These are phyloP conservation scores for Aelia acuminata DNA, from an alignment of 2,888 invertebrate species.

Conservation along the genomic window DNA sequence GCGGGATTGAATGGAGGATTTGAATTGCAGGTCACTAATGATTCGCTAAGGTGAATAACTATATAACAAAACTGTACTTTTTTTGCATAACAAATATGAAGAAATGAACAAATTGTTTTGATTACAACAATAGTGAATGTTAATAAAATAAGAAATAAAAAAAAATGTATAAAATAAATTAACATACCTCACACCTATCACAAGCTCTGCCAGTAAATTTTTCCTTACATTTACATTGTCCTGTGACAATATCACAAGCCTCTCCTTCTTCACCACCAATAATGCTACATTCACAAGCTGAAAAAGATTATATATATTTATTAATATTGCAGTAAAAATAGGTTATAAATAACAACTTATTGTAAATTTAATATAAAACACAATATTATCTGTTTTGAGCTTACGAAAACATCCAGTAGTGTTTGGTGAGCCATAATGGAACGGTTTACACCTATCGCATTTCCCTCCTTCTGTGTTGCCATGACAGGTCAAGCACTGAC, in stretches of 20 bases:
- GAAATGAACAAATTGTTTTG: too few relatives aligned
- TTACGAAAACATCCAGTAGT: slow-evolving; percentile 76
- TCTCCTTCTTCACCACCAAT: slow-evolving; percentile 78
- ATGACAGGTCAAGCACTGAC: slow-evolving; percentile 88
- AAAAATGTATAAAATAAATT: neutral
- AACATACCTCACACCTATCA: slow-evolving; percentile 74
- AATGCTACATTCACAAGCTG: slow-evolving; percentile 83
- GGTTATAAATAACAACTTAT: neutral
- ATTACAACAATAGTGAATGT: too few relatives aligned
- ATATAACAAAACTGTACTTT: too few relatives aligned
- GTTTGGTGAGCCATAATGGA: slow-evolving; percentile 78
- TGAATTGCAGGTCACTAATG: too few relatives aligned
- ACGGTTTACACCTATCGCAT: slow-evolving; percentile 77
- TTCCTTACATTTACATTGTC: slow-evolving; percentile 82
- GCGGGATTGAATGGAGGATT: too few relatives aligned
- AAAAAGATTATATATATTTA: slow-evolving; percentile 60
- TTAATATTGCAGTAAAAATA: neutral
- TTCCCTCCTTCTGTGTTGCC: slow-evolving; percentile 79
- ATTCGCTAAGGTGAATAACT: too few relatives aligned
- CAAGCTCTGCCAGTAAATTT: slow-evolving; percentile 83
- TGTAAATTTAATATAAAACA: neutral
- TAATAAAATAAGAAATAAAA: neutral
- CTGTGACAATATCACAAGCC: slow-evolving; percentile 80
- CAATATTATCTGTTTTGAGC: slow-evolving; percentile 65
- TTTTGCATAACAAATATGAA: too few relatives aligned